phyloP scores from a whole-genome alignment of 2,888 invertebrate genomes.

The Argyra leucocephala region DNA sequence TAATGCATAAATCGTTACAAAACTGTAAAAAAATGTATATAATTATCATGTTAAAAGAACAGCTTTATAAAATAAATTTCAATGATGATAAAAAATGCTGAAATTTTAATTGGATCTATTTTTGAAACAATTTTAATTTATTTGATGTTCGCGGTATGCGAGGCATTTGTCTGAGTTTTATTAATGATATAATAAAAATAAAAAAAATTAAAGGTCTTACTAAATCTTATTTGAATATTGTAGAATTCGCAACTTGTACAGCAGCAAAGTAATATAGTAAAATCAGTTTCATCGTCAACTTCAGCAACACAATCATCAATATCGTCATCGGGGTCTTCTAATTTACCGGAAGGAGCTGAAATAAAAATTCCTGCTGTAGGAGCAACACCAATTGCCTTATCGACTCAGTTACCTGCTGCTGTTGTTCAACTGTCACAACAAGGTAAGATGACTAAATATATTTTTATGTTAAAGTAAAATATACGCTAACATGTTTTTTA shows the following conservation, averaged over 20 bases:
- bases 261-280: neutral
- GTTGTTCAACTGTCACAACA: constrained; percentile 53
- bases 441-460: constrained; percentile 40
- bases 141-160: constrained; percentile 31
- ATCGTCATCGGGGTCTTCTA: constrained; percentile 7
- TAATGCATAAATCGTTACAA: too few relatives aligned
- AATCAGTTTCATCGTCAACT: neutral
- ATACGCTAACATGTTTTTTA: neutral
- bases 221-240: neutral
- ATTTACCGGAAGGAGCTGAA: constrained; percentile 45
- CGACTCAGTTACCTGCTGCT: constrained; percentile 52
- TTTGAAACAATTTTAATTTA: constrained; percentile 25
- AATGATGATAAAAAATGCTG: constrained; percentile 29
- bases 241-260: constrained; percentile 9
- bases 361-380: constrained; percentile 53
- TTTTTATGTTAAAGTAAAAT: constrained; percentile 12
- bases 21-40: too few relatives aligned
- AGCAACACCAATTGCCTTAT: constrained; percentile 52
- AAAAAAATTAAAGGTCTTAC: neutral
- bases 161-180: constrained; percentile 33
- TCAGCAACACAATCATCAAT: neutral
- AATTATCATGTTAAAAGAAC: too few relatives aligned
- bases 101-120: constrained; percentile 28
- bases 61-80: too few relatives aligned
- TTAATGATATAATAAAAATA: neutral